Conservation (phyloP, 1,140 invertebrate genomes). For the Neotoxoptera formosana region DNA sequence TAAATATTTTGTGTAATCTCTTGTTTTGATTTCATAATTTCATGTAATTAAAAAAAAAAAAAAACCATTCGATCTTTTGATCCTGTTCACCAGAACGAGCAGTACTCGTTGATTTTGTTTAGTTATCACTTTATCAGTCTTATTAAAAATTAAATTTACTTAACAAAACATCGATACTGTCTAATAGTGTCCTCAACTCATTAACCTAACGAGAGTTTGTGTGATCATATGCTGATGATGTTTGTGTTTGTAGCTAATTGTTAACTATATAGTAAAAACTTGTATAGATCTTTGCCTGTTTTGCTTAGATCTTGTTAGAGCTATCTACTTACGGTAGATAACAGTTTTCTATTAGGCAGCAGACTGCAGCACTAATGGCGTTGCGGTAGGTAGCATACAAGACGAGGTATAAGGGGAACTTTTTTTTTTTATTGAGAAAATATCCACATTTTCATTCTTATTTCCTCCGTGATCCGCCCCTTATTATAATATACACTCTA, state of each 20-base stretch:
- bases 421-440: neutral
- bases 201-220: neutral
- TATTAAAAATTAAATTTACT: neutral
- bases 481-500: neutral
- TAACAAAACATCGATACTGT: neutral
- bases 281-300: neutral
- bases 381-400: neutral
- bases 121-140: neutral
- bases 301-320: neutral
- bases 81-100: neutral
- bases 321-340: neutral
- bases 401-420: neutral
- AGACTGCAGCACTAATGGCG: neutral
- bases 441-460: neutral
- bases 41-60: too few relatives aligned
- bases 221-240: neutral
- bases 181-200: neutral
- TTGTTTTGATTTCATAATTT: too few relatives aligned
- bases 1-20: too few relatives aligned
- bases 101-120: neutral
- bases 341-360: neutral
- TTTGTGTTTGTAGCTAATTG: neutral
- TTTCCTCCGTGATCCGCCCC: neutral
- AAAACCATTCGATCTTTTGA: neutral
- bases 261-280: neutral